Evolutionary conservation across 30 jellyfish, hydroid and myxozoan genomes (phyloP), one percentile per base, ranked within the genome.

Genomic region (Cassiopea andromeda): DNA sequence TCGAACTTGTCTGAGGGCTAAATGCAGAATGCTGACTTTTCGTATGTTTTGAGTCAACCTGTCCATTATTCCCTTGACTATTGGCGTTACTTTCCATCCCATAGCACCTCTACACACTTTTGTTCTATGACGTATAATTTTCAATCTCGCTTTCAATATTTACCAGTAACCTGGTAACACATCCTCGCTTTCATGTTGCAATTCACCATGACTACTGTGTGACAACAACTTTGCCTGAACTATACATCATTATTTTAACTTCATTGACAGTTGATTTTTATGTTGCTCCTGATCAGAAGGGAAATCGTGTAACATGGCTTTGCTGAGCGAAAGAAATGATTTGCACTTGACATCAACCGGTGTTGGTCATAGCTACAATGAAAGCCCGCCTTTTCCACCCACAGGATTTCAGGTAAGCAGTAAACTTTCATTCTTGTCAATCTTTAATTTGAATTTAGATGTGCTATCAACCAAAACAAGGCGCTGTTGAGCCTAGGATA

Each of bases 341-440:
- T 81, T 92, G n/a, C 94, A 85, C 58, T 71, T 92, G 19, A 92
- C 97, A 47, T 82, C 97, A 7, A 92, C 97, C 59, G 97, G 97
- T 19, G 90, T 79, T 75, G 97, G 95, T 12, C 97, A 92, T 59
- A 84, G 61, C 46, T 85, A 75, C 61, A 75, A 75, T 68, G 90
- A 78, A 1, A 71, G 75, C 15, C 75, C 78, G 88, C 87, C 82
- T 57, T 92, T 92, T 82, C 97, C 97, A 44, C 97, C 97, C 2
- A 69, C 83, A 18, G 93, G 87, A 12, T 92, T 92, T 70, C 75
- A 92, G 97, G 97, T 92, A 74, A 0, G 54, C 13, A 12, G 38
- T 27, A 27, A 27, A 27, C 38, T 27, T 27, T 27, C 38, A 27
- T 27, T 27, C 38, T 27, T 27, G 38, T 27, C 38, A 27, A 27